Evolutionary conservation across 2,797 vertebrate genomes (phyloP).

Genomic region (Uromys caudimaculatus): DNA sequence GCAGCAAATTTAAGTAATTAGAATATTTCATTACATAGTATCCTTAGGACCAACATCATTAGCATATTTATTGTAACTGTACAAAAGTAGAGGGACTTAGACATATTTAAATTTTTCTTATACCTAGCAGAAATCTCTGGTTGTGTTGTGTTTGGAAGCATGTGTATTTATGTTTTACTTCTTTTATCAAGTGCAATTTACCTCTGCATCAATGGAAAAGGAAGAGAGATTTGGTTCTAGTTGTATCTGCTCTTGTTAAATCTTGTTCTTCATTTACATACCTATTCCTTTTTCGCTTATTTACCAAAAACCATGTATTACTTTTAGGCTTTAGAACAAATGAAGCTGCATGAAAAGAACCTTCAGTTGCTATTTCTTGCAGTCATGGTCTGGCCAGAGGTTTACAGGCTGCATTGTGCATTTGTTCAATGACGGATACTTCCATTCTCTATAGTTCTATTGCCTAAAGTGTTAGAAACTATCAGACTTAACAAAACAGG

Average conservation of each 20-base stretch:
- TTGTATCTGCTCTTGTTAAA: not conserved
- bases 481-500: not conserved
- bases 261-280: not conserved
- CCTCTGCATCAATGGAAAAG: not conserved
- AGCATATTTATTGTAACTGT: not conserved
- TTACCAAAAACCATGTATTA: not conserved
- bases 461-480: not conserved
- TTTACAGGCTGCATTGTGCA: rapidly evolving
- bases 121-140: not conserved
- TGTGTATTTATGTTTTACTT: not conserved
- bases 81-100: not conserved
- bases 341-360: not conserved
- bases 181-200: too few species aligned
- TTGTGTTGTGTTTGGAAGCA: not conserved
- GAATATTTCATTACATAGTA: not conserved
- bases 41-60: not conserved
- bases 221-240: not conserved
- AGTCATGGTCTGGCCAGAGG: not conserved
- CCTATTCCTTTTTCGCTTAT: not conserved
- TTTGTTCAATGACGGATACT: not conserved
- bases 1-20: not conserved
- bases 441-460: not conserved
- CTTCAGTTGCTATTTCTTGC: not conserved
- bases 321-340: not conserved
- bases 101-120: not conserved